Evolutionary conservation across 2,888 invertebrate species (phyloP).

Genomic region (Acleris cristana): DNA sequence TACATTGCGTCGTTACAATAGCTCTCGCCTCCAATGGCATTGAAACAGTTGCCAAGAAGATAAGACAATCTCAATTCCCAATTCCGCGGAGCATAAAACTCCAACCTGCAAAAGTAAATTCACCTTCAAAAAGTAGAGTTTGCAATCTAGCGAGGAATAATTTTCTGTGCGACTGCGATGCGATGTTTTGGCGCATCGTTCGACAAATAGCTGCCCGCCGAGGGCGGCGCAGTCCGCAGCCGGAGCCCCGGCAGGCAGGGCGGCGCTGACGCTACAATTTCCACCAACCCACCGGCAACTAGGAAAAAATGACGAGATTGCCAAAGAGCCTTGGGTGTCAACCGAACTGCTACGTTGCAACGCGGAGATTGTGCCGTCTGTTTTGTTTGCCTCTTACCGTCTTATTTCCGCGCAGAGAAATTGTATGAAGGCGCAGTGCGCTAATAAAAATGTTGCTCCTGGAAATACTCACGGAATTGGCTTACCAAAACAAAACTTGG

Average conservation of each 20-base stretch:
- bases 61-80: slow-evolving; percentile 75
- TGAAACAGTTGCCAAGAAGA: slow-evolving; percentile 75
- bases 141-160: slow-evolving; percentile 76
- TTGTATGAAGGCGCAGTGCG: slow-evolving; percentile 68
- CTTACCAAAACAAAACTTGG: slow-evolving; percentile 30
- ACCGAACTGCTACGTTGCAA: slow-evolving; percentile 77
- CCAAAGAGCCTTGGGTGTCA: slow-evolving; percentile 73
- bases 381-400: slow-evolving; percentile 79
- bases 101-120: slow-evolving; percentile 62
- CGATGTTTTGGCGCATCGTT: slow-evolving; percentile 82
- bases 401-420: slow-evolving; percentile 75
- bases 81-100: slow-evolving; percentile 73
- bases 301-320: slow-evolving; percentile 79
- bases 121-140: slow-evolving; percentile 73
- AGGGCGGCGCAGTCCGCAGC: slow-evolving; percentile 71
- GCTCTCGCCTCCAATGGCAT: too few relatives aligned
- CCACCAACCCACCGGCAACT: slow-evolving; percentile 62
- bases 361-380: slow-evolving; percentile 77
- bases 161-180: slow-evolving; percentile 79
- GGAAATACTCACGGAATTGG: slow-evolving; percentile 59
- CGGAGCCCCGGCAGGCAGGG: slow-evolving; percentile 32
- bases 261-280: slow-evolving; percentile 74
- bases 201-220: slow-evolving; percentile 65
- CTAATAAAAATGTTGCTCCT: slow-evolving; percentile 67
- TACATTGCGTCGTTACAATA: too few relatives aligned